These are phyloP conservation scores for Enteromius thamalakanensis DNA, from an alignment of 2,797 vertebrate species.

Conservation along the genomic window DNA sequence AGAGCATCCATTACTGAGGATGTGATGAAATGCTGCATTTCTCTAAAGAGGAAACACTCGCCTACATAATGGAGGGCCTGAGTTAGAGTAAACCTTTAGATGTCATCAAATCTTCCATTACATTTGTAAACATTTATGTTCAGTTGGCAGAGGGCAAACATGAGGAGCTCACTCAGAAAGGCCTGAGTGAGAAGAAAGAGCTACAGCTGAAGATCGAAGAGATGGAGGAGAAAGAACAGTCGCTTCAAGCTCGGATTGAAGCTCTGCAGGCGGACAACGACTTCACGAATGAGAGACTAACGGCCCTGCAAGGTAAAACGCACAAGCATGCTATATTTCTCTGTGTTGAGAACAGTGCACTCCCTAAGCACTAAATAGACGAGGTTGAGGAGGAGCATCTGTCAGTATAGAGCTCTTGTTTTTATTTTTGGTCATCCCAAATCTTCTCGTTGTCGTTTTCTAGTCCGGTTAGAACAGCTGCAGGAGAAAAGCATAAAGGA, in stretches of 20 bases:
- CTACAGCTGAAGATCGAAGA: constrained; percentile 92
- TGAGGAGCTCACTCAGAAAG: constrained; percentile 94
- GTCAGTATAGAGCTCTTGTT: constrained; percentile 30
- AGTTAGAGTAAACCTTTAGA: not conserved
- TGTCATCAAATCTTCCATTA: not conserved
- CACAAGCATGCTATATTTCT: not conserved
- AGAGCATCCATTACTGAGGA: not conserved
- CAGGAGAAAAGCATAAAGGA: constrained; percentile 99
- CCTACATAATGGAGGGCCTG: not conserved
- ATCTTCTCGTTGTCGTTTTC: constrained; percentile 87
- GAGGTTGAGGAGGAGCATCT: not conserved
- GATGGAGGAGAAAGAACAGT: constrained; percentile 98
- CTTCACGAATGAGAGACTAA: constrained; percentile 95
- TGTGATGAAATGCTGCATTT: not conserved
- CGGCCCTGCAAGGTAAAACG: constrained; percentile 90
- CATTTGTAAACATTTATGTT: constrained; percentile 25
- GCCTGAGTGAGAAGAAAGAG: constrained; percentile 90
- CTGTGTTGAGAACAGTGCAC: not conserved
- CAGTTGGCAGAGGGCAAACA: constrained; percentile 90
- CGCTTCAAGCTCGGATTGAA: constrained; percentile 96
- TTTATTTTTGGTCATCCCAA: constrained; percentile 60
- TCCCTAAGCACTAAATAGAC: not conserved
- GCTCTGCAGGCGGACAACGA: constrained; percentile 98
- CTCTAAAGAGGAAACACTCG: not conserved
- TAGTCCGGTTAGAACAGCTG: constrained; percentile 98